Base-by-base conservation (phyloP, 2,113 vertebrate genomes). In the Tympanuchus pallidicinctus region DNA sequence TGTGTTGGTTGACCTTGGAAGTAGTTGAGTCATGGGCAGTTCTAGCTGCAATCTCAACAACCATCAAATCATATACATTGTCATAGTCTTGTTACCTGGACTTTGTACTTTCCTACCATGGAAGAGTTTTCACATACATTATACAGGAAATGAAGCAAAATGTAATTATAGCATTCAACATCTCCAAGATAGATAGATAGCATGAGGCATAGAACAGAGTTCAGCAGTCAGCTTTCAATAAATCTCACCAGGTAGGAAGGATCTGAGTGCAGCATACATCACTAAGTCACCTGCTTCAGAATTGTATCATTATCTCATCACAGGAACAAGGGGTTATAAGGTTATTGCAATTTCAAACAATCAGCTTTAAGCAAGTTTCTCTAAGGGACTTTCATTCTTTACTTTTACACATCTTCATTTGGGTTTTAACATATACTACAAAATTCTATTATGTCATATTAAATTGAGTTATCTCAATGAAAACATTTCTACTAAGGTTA, bases 121-220 rank as follows among this genome's bases (percentile, higher is more conserved):
- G 76, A 86, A 84, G 50, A 56, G 87, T 82, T 89, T 93, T 94
- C 94, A 94, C 89, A 96, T 96, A 96, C 97, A 97, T 96, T 89
- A 94, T 59, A 78, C 60, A 95, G 93, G 96, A 98, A 97, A 95
- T 94, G 94, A 97, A 97, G 93, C 84, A 95, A 97, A 97, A 96
- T 94, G 94, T 88, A 97, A 97, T 97, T 96, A 97, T 52, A 61
- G 34, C 34, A 83, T 86, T 94, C 64, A 88, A 42, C 72, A 84
- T 88, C 83, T 69, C 90, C 60, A n/a, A 89, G 40, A 76, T 91
- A 96, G 95, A 96, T 80, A 91, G 91, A 97, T 65, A 73, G 86
- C 81, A 64, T 34, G 56, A 91, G 57, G 45, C 93, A 52, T n/a
- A 60, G 72, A 88, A 92, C 74, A 57, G 32, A 89, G 81, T 90